Conservation (phyloP, 2,888 invertebrate species). For the Dione vanillae region DNA sequence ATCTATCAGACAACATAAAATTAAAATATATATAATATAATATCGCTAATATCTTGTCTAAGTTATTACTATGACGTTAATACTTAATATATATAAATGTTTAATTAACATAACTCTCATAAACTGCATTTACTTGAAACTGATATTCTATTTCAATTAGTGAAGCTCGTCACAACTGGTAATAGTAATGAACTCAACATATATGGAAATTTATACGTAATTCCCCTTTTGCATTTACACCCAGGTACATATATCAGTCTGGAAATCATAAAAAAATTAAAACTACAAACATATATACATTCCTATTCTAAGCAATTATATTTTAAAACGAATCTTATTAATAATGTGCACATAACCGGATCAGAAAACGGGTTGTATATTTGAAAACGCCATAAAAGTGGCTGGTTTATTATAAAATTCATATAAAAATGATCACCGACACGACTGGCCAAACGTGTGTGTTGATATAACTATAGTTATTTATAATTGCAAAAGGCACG, state of each 20-base stretch:
- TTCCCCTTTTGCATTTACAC: neutral
- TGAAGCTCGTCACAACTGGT: neutral
- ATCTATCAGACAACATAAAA: conserved; percentile 18
- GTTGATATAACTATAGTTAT: conserved; percentile 45
- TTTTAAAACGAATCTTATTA: conserved; percentile 15
- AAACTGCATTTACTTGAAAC: neutral
- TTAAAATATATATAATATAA: neutral
- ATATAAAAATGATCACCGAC: conserved; percentile 26
- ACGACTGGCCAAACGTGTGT: conserved; percentile 42
- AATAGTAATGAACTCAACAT: neutral
- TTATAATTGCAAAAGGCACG: conserved; percentile 52
- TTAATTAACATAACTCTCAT: conserved; percentile 6
- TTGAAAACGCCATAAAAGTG: conserved; percentile 23
- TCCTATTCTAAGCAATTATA: neutral
- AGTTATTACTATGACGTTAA: neutral
- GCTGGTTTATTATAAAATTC: conserved; percentile 18
- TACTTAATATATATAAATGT: conserved; percentile 5
- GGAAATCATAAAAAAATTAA: neutral
- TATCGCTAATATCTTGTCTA: conserved; percentile 6
- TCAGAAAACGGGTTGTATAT: conserved; percentile 27
- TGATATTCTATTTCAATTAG: conserved; percentile 18
- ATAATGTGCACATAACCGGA: conserved; percentile 21
- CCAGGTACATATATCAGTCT: neutral
- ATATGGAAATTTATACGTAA: neutral
- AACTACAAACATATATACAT: neutral